Base-by-base conservation (phyloP, 1,140 invertebrate species). In the Brachionus rubens region DNA sequence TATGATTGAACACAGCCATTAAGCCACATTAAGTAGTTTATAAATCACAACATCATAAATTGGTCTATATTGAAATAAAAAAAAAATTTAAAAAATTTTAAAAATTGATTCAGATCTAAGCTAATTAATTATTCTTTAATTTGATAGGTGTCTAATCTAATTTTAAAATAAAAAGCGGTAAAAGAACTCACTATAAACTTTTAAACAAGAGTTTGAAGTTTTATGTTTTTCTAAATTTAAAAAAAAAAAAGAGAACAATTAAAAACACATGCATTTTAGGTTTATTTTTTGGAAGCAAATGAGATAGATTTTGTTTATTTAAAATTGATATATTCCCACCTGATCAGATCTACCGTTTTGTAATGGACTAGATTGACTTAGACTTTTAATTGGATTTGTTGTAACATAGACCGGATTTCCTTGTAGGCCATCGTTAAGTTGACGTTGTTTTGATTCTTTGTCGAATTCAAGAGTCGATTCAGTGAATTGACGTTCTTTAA, bases 281-380 rank as follows among this genome's bases (percentile, higher is more conserved):
- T 41, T 65, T 65, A 30, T 41, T 43, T 65, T 65, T 24, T 30
- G 43, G 21, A 43, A 14, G 21, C 24, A 30, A 19, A 21, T 43
- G 9, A 43, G 21, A 19, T 41, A 30, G 12, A 43, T 65, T 46
- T 5, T 43, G 21, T 1, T n/a, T 9, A 36, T 33, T 19, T 65
- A 65, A 65, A 65, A 65, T 21, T 65, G 43, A 65, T 65, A 65
- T 65, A 65, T 65, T 43, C 59, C 59, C 59, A 65, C 59, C 59
- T 65, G 59, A 3, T 65, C 59, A 65, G 59, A 65, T 65, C 59
- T 65, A 46, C n/a, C n/a, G 14, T 7, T 14, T 65, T 36, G 3
- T 24, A 24, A 7, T 41, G 59, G 59, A 65, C 7, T 41, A 65
- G 59, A 36, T 59, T 59, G 12, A 33, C 19, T 59, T 1, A n/a